Evolutionary conservation across 2,888 invertebrate genomes (phyloP).

Genomic region (Nesidiocoris tenuis): DNA sequence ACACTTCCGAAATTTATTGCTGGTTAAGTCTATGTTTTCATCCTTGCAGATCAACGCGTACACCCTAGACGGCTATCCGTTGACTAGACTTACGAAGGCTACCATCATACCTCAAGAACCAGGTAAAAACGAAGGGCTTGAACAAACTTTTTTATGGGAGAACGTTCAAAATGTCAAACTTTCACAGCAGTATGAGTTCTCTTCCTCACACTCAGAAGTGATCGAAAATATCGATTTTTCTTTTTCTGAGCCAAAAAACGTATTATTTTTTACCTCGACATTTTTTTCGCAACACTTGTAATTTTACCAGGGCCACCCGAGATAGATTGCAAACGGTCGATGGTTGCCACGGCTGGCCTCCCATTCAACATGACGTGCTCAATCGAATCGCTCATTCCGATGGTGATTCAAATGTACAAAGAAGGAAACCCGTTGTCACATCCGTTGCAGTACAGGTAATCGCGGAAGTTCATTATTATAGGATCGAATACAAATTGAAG

Average conservation of each 20-base stretch:
- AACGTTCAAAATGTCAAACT: too few species aligned
- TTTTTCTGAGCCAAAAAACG: too few species aligned
- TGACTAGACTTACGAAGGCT: constrained; percentile 65
- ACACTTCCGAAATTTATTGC: neutral
- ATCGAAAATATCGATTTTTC: too few species aligned
- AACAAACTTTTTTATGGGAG: too few species aligned
- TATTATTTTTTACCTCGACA: neutral
- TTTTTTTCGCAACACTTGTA: neutral
- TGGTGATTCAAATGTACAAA: constrained; percentile 61
- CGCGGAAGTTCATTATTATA: too few species aligned
- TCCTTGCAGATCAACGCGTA: constrained; percentile 62
- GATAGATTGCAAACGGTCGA: constrained; percentile 24
- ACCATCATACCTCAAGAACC: constrained; percentile 65
- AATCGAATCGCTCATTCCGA: constrained; percentile 65
- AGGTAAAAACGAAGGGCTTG: too few species aligned
- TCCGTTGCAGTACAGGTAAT: constrained; percentile 9
- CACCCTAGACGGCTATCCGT: constrained; percentile 62
- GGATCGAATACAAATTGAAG: too few species aligned
- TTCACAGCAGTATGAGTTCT: too few species aligned
- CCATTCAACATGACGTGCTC: constrained; percentile 60
- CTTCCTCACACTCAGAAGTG: too few species aligned
- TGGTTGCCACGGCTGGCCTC: constrained; percentile 53
- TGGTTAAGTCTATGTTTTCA: too few species aligned
- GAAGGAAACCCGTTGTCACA: constrained; percentile 48
- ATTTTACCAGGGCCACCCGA: constrained; percentile 31